These are phyloP conservation scores for Buphagus erythrorhynchus DNA, from an alignment of 2,797 vertebrate species.

Conservation along the genomic window DNA sequence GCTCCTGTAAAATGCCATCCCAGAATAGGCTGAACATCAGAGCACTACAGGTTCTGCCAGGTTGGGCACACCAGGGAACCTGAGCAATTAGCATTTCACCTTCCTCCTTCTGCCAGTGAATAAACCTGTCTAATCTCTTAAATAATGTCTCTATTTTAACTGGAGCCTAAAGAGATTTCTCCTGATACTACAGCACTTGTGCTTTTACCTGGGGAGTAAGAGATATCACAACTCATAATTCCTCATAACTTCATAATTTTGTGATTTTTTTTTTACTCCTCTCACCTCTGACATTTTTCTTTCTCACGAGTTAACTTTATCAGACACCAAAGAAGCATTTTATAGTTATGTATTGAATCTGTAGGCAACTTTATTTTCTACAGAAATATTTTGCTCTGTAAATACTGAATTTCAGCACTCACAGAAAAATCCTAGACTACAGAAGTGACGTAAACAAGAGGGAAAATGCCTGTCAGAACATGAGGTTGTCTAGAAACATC, in stretches of 20 bases:
- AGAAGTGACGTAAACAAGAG: background rate
- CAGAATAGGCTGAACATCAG: background rate
- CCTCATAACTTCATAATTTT: background rate
- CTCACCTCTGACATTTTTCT: background rate
- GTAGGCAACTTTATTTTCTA: background rate
- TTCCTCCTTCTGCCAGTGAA: background rate
- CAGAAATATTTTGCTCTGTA: background rate
- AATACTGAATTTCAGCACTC: background rate
- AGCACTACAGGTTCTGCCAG: background rate
- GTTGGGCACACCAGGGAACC: background rate
- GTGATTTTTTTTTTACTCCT: background rate
- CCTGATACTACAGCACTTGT: background rate
- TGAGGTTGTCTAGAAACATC: background rate
- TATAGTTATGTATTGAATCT: background rate
- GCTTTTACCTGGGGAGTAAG: background rate
- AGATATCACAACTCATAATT: background rate
- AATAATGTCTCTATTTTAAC: background rate
- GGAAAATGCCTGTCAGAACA: background rate
- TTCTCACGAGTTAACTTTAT: background rate
- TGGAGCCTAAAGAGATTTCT: background rate
- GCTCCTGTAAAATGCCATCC: background rate
- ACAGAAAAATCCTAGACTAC: background rate
- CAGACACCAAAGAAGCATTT: background rate
- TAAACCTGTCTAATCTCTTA: background rate
- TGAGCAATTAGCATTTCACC: slow-evolving; percentile 6